Percentiles rank a stretch among this genome's conserved stretches.
Conservation (phyloP, 2,113 vertebrate genomes). For the Neolamprologus tretocephalus region DNA sequence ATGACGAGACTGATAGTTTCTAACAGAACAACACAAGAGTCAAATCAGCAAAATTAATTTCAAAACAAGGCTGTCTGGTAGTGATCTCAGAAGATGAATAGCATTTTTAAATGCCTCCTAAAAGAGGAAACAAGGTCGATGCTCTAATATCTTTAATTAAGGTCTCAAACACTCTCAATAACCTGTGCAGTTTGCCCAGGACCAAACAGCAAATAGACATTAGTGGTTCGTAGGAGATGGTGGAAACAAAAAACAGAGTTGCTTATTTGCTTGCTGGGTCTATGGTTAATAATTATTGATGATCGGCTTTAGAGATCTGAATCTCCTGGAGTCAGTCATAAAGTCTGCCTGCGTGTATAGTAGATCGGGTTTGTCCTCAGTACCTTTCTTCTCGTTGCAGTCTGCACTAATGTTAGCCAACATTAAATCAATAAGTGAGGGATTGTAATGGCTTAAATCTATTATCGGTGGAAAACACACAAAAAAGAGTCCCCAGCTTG, state of each 20-base stretch:
- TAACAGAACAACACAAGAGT: neutral
- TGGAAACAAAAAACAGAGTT: neutral
- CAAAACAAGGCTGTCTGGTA: neutral
- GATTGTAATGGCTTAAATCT: constrained; percentile 55
- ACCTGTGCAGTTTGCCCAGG: neutral
- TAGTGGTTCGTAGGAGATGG: neutral
- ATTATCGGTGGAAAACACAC: constrained; percentile 20
- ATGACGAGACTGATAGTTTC: neutral
- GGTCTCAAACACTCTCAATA: neutral
- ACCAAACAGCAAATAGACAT: neutral
- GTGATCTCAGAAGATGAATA: neutral
- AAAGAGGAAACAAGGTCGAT: neutral
- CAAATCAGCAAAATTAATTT: neutral
- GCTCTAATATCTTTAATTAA: neutral
- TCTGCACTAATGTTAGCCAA: constrained; percentile 32
- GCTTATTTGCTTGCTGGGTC: neutral
- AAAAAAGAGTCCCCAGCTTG: neutral
- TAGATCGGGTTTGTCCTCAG: neutral
- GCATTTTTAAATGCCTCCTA: neutral
- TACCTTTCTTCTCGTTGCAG: neutral
- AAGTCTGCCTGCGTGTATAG: neutral
- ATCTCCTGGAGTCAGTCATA: neutral
- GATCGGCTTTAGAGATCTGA: neutral
- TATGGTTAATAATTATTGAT: neutral
- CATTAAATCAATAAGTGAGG: constrained; percentile 58